Conservation (phyloP, 1,140 invertebrate genomes). For the Drosophila repleta region DNA sequence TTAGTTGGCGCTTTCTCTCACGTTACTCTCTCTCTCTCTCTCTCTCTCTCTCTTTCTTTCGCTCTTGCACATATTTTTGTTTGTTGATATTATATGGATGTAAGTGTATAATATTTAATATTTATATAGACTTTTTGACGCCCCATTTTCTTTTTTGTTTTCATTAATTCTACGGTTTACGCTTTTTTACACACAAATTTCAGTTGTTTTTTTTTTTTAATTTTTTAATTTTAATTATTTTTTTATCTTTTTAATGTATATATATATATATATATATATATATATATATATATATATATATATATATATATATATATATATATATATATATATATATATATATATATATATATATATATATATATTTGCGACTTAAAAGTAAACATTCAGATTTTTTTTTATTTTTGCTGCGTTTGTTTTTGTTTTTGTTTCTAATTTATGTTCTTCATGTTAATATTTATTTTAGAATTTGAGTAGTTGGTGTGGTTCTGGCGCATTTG, state of each 20-base stretch:
- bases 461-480: conserved; percentile 72
- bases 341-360: not conserved
- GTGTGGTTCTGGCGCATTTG: conserved; percentile 54
- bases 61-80: conserved; percentile 25
- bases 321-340: not conserved
- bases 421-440: conserved; percentile 23
- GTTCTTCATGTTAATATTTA: conserved; percentile 51
- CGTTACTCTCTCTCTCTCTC: conserved; percentile 28
- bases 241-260: conserved; percentile 1
- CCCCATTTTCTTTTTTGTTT: conserved; percentile 36
- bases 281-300: conserved; percentile 8
- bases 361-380: conserved; percentile 61
- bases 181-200: conserved; percentile 80
- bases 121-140: conserved; percentile 49
- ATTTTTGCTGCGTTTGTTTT: conserved; percentile 63
- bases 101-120: conserved; percentile 51
- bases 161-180: conserved; percentile 71
- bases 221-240: conserved; percentile 38
- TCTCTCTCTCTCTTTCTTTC: too few species aligned
- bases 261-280: conserved; percentile 2
- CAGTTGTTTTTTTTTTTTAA: conserved; percentile 59
- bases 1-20: conserved; percentile 59
- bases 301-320: conserved; percentile 3
- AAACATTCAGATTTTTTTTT: conserved; percentile 74
- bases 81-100: conserved; percentile 52